These are phyloP conservation scores for Drosophila pachea DNA, from an alignment of 1,140 invertebrate genomes.

Conservation along the genomic window DNA sequence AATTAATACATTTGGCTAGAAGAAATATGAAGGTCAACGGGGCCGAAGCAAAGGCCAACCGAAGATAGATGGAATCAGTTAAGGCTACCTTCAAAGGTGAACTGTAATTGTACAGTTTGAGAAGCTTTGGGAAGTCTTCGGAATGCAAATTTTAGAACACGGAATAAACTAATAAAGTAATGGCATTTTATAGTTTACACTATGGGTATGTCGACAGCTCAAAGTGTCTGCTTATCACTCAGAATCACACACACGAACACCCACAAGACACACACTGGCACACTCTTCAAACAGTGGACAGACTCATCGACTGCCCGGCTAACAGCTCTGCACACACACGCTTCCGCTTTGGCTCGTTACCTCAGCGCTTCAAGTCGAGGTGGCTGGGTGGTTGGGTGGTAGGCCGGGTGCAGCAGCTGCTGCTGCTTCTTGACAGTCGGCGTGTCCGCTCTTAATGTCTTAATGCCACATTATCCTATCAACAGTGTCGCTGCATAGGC, in stretches of 20 bases:
- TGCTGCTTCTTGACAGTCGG: slow-evolving; percentile 5
- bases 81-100: background rate
- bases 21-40: background rate
- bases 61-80: background rate
- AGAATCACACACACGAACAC: slow-evolving; percentile 31
- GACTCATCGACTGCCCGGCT: slow-evolving; percentile 26
- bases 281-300: slow-evolving; percentile 33
- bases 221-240: slow-evolving; percentile 35
- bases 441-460: slow-evolving; percentile 59
- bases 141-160: too few species aligned
- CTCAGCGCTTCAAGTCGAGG: slow-evolving; percentile 29
- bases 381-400: background rate
- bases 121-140: too few species aligned
- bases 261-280: slow-evolving; percentile 15
- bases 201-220: slow-evolving; percentile 15
- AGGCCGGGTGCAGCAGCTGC: background rate
- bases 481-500: slow-evolving; percentile 55
- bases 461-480: slow-evolving; percentile 71
- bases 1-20: background rate
- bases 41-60: background rate
- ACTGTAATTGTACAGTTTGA: too few species aligned
- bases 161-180: slow-evolving; percentile 34
- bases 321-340: slow-evolving; percentile 23
- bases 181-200: slow-evolving; percentile 37
- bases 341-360: slow-evolving; percentile 18